Evolutionary conservation across 2,888 invertebrate species (phyloP), one percentile per base, ranked within the genome.

Genomic region (Lepetodrilus schrolli): DNA sequence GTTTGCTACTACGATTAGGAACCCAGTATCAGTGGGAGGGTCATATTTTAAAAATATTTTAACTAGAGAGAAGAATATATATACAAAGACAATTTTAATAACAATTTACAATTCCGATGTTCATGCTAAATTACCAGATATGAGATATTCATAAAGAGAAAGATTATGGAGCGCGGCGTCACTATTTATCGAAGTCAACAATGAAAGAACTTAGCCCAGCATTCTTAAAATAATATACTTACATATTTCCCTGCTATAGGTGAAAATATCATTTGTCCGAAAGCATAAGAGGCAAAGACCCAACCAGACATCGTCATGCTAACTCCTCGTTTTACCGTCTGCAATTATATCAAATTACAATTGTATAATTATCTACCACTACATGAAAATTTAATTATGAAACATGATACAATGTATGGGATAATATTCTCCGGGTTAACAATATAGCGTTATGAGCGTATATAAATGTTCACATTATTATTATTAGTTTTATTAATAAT

Each of bases 201-300:
- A 4, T n/a, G n/a, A n/a, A n/a, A n/a, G n/a, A n/a, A n/a, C n/a
- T n/a, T 4, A 68, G 21, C 17, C 20, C 21, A 3, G 17, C 7
- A 37, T 17, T n/a, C n/a, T n/a, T n/a, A n/a, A n/a, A n/a, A n/a
- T n/a, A 50, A n/a, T 7, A 3, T 30, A 72, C 72, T 72, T 30
- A 72, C 72, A 43, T 38, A 65, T 65, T 72, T 72, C 4, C 72
- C 72, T 30, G 66, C 47, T 13, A 72, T 43, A 2, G 72, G 72
- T 20, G 65, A 66, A 10, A 72, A 51, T 26, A 72, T 34, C 8
- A 72, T 43, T 23, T 72, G 72, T 43, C 72, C 72, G 10, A 58
- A 30, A 17, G 72, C 72, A 36, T 65, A 72, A 3, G 72, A 23
- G 0, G 72, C 72, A 43, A 72, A 65, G 17, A 72, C 65, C 72